A percentile compares a stretch with the other conserved stretches of the same genome.
phyloP scores from a whole-genome alignment of 2,113 vertebrate genomes.

The Centropus unirufus region DNA sequence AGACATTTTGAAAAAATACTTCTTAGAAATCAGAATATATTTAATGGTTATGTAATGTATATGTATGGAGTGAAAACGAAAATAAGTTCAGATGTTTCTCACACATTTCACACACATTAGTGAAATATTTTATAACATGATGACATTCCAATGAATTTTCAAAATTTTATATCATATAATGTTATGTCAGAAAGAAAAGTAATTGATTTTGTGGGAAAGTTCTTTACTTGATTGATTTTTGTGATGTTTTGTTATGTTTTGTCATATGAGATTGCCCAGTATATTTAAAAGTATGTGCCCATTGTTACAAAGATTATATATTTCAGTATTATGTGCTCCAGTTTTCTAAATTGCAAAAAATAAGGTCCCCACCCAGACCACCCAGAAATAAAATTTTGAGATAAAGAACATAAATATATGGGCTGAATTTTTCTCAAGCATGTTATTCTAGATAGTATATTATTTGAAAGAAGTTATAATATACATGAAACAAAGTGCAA shows the following conservation, averaged over 20 bases:
- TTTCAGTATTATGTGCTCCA: background rate
- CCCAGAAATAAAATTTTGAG: background rate
- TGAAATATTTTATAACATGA: background rate
- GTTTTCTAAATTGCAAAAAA: background rate
- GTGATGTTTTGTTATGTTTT: background rate
- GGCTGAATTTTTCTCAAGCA: background rate
- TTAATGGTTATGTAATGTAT: no score
- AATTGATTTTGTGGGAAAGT: background rate
- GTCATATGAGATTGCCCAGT: background rate
- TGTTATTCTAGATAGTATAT: background rate
- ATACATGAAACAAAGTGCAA: background rate
- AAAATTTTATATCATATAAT: background rate
- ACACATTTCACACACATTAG: background rate
- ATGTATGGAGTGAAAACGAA: no score
- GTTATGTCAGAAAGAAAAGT: background rate
- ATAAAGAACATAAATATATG: background rate
- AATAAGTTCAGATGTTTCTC: no score
- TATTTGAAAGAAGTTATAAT: background rate
- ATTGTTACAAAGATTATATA: background rate
- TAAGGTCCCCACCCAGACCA: background rate
- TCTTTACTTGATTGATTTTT: background rate
- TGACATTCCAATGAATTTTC: background rate
- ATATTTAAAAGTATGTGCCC: background rate
- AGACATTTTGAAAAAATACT: no score
- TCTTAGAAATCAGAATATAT: no score